Conservation (phyloP, 2,113 vertebrate genomes). For the Eubucco bourcierii region DNA sequence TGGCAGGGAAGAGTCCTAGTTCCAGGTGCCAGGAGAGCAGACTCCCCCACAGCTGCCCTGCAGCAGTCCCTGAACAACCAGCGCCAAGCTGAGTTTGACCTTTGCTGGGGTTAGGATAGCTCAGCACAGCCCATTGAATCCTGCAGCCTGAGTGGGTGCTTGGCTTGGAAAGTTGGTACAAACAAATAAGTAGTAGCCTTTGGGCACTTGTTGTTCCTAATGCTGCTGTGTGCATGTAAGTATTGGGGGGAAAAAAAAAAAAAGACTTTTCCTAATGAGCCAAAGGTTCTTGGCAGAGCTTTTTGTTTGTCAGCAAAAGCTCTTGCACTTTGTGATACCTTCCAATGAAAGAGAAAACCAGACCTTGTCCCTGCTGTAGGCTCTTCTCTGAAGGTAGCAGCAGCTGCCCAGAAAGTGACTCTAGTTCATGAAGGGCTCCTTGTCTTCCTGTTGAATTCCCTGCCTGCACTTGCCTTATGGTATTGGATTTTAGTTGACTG, state of each 20-base stretch:
- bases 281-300: slow-evolving; percentile 72
- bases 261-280: slow-evolving; percentile 59
- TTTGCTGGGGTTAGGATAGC: not conserved
- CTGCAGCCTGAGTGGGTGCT: not conserved
- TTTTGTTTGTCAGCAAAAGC: slow-evolving; percentile 73
- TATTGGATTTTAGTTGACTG: not conserved
- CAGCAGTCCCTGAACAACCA: not conserved
- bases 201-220: slow-evolving; percentile 69
- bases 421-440: not conserved
- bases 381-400: slow-evolving; percentile 39
- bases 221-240: not conserved
- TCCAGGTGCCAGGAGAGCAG: not conserved
- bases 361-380: slow-evolving; percentile 72
- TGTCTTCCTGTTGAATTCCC: not conserved
- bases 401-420: slow-evolving; percentile 41
- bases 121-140: not conserved
- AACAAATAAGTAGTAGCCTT: slow-evolving; percentile 61
- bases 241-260: not conserved
- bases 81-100: not conserved
- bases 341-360: slow-evolving; percentile 29
- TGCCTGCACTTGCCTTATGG: not conserved
- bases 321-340: slow-evolving; percentile 54
- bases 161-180: not conserved
- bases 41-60: not conserved
- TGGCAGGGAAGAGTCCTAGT: not conserved